Base-by-base conservation (phyloP, 1,140 invertebrate genomes). In the Uloborus diversus region DNA sequence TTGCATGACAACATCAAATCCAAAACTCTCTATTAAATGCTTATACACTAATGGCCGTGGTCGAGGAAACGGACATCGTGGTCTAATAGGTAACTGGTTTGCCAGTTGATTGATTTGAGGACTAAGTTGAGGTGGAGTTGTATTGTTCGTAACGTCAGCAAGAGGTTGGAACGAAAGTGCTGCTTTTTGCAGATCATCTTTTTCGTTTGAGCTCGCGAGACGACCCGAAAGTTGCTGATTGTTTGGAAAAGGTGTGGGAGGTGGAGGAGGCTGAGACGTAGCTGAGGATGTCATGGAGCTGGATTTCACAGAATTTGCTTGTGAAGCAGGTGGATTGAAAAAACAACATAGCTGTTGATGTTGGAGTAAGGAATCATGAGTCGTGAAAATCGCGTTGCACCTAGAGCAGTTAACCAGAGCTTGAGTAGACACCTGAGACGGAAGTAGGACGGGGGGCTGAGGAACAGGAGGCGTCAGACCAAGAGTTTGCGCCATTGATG, bases 1-100 rank as follows among this genome's bases (percentile, higher is more conserved):
- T 86, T 97, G 96, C 94, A 97, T 96, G 4, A 97, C 95, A 81
- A 97, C 90, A 85, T 97, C 96, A 87, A 97, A 96, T 2, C 96
- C 96, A 86, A 95, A 96, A 82, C 94, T 96, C 86, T 97, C 95
- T 32, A 97, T 86, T 27, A 97, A 87, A 88, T 94, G 94, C 86
- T 96, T 95, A 87, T 96, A 95, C 4, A 84, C 71, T 23, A 82
- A 79, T 35, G 84, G 84, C 57, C 82, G 82, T 9, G 71, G 62
- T 51, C 81, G 75, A 66, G 81, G 75, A 68, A 79, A 80, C 5
- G 75, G 70, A 33, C 75, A 82, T 56, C 59, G 71, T 23, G 81
- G 59, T 49, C 76, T 56, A 4, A 81, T 25, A 30, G 71, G 66
- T 27, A 68, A 25, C 20, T 78, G 73, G 37, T 47, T 71, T 25